phyloP scores from a whole-genome alignment of 2,113 vertebrate species.

The Oreochromis tanganicae region DNA sequence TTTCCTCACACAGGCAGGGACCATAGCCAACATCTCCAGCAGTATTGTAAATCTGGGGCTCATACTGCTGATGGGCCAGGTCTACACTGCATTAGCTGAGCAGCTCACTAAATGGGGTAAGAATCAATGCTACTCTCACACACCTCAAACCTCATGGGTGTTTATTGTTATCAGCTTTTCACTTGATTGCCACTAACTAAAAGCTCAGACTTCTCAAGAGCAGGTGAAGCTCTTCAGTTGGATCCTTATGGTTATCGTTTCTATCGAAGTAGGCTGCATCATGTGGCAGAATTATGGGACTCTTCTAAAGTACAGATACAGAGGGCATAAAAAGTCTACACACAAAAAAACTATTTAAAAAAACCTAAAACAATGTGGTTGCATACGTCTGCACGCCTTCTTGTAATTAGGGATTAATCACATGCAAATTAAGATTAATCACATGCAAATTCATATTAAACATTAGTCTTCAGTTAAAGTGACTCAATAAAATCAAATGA shows the following conservation, averaged over 20 bases:
- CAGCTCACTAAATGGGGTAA: slow-evolving; percentile 80
- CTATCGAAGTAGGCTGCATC: not conserved
- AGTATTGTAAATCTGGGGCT: slow-evolving; percentile 75
- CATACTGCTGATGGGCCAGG: slow-evolving; percentile 76
- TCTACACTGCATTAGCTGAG: slow-evolving; percentile 76
- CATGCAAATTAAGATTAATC: not conserved
- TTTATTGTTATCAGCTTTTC: not conserved
- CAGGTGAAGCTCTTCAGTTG: not conserved
- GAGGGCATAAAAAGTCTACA: not conserved
- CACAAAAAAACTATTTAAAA: not conserved
- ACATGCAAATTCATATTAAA: not conserved
- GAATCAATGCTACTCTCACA: slow-evolving; percentile 6
- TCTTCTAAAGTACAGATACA: not conserved
- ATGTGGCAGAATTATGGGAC: not conserved
- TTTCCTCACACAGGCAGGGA: slow-evolving; percentile 65
- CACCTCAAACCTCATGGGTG: not conserved
- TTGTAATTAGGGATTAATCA: not conserved
- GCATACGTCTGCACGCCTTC: not conserved
- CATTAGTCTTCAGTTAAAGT: not conserved
- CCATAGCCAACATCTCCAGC: slow-evolving; percentile 77
- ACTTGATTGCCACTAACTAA: not conserved
- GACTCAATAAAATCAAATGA: not conserved
- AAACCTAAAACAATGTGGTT: not conserved
- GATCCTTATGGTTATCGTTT: not conserved
- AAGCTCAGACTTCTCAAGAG: not conserved